Conservation (phyloP, 2,797 vertebrate species). For the Chiroxiphia lanceolata region DNA sequence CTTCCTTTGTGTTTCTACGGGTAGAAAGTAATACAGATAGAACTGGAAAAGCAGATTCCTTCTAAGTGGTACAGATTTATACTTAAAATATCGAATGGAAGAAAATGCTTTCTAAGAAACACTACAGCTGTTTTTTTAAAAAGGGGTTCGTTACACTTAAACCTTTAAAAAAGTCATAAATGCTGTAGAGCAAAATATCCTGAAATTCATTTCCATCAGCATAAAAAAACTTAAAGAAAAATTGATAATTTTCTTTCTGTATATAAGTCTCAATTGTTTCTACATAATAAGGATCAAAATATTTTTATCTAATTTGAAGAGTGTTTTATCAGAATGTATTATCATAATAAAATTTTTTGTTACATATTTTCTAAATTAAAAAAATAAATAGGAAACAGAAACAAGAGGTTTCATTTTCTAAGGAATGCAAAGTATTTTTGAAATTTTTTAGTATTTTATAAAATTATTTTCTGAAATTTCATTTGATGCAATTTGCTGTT, state of each 20-base stretch:
- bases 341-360: constrained; percentile 30
- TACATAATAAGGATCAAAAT: background rate
- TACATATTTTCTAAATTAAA: background rate
- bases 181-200: background rate
- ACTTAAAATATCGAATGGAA: background rate
- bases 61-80: background rate
- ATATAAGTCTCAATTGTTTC: background rate
- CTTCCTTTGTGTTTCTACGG: background rate
- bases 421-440: constrained; percentile 3
- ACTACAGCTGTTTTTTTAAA: background rate
- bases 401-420: background rate
- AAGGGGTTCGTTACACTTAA: background rate
- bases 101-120: background rate
- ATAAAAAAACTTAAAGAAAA: background rate
- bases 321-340: background rate
- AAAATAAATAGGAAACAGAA: background rate
- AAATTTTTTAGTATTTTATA: background rate
- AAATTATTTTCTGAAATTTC: constrained; percentile 16
- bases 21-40: background rate
- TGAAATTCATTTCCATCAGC: background rate
- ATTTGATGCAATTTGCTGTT: background rate
- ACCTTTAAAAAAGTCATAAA: background rate
- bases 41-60: background rate
- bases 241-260: background rate
- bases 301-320: constrained; percentile 21